Base-by-base conservation (phyloP, 2,888 invertebrate species). In the Lymantria dispar region DNA sequence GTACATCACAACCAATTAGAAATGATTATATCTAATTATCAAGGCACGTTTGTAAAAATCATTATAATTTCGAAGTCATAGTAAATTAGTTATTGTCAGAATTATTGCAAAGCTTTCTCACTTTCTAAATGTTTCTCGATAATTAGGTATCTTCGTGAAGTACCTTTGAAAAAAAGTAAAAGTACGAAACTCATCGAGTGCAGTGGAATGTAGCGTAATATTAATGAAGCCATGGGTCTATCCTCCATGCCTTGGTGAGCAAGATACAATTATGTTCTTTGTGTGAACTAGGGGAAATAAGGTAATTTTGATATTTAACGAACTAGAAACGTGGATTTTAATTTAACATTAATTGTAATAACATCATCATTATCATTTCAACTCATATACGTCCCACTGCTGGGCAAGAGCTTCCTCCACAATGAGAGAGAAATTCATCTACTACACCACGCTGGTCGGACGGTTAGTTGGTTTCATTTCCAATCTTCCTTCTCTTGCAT, bases 91-190 rank as follows among this genome's bases (percentile, higher is more conserved):
- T 45, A 43, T 29, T 29, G n/a, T 30, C 15, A 15, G 14, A 52
- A 8, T 12, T 41, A 9, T 50, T 52, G 30, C 39, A 40, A 54
- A 50, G 51, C 47, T 67, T 57, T 57, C 56, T 22, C 41, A 54
- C 64, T 64, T 68, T 68, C 68, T 56, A 68, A 68, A 58, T 52
- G 50, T 54, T 58, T 45, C 22, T 22, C 58, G 29, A 51, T 58
- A 38, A 12, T 42, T 52, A 64, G 68, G 58, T 64, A 58, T 56
- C 38, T 54, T 50, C 36, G 46, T 42, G 15, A 48, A 47, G 50
- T 55, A 56, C 50, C 29, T 7, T 38, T 50, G 22, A 37, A 14
- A 37, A 53, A 42, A 57, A 60, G 61, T 64, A 68, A 64, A 68
- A 64, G 64, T 68, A 7, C 10, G 14, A 13, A 40, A 29, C 48